Evolutionary conservation across 2,888 invertebrate species (phyloP), one percentile per base, ranked within the genome.

Genomic region (Drosophila prolongata): DNA sequence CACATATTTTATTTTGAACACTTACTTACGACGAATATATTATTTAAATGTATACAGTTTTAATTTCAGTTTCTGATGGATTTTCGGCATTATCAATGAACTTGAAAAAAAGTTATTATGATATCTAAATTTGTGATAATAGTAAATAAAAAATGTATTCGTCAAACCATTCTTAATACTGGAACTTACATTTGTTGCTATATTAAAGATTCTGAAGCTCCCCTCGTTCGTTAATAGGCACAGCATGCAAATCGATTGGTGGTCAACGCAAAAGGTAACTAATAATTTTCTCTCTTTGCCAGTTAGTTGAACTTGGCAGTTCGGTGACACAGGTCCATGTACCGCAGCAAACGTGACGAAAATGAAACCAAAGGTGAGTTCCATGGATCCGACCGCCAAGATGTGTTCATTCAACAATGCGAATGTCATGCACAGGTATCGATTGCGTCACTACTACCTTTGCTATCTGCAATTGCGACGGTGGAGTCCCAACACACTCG

Each of bases 201-300:
- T 30, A 1, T 30, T 30, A 9, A 6, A 8, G 8, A 6, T 47
- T 34, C 2, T 11, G 1, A 0, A 49, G 3, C 27, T 8, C 27
- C n/a, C 38, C 61, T 24, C 14, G 19, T 9, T 16, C 5, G 9
- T 42, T 56, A 56, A 38, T 38, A 55, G 6, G 9, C 56, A 44
- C 10, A 56, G 68, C 72, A 66, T 77, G 67, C 62, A 79, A 80
- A 80, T 85, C 58, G 38, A 80, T 81, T 79, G 52, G 6, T 16
- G 49, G 34, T 49, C 49, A 35, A 6, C 10, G 13, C 19, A 11
- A 14, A 14, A 24, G 3, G 10, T 16, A 34, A 27, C 19, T 44
- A 62, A 49, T 52, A 40, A 13, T 53, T 38, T 6, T 11, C 14
- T 37, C 16, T 58, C 6, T 37, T 14, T 9, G 38, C 6, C 16